A percentile compares a stretch with the other conserved stretches of the same genome.
Evolutionary conservation across 2,113 vertebrate genomes (phyloP).

Genomic region (Osmerus mordax): DNA sequence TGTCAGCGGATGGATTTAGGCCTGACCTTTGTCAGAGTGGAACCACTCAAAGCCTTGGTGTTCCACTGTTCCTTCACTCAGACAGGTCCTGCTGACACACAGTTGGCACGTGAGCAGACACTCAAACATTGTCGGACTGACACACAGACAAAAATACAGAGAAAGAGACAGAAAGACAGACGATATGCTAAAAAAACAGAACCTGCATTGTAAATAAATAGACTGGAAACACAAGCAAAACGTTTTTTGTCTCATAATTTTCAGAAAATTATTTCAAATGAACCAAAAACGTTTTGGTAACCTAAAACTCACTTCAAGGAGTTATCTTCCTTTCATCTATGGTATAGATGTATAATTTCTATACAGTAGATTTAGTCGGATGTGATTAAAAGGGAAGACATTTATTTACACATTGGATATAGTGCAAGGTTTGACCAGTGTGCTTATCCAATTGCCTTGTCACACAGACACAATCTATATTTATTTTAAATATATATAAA

Average conservation of each 20-base stretch:
- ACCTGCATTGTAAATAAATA: too few relatives aligned
- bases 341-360: too few relatives aligned
- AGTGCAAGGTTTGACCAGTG: constrained; percentile 1
- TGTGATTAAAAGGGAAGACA: constrained; percentile 3
- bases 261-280: too few relatives aligned
- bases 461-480: constrained; percentile 43
- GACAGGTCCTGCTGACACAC: background rate
- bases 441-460: constrained; percentile 23
- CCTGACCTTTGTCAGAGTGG: constrained; percentile 33
- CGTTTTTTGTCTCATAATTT: too few relatives aligned
- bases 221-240: too few relatives aligned
- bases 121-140: too few relatives aligned
- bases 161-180: background rate
- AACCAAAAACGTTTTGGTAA: too few relatives aligned
- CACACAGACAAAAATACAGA: too few relatives aligned
- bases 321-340: too few relatives aligned
- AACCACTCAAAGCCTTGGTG: background rate
- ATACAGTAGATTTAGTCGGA: too few relatives aligned
- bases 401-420: constrained; percentile 2
- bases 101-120: too few relatives aligned
- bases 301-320: too few relatives aligned
- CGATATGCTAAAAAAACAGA: background rate
- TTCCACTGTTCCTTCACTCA: constrained; percentile 4
- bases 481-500: background rate
- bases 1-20: constrained; percentile 35